Evolutionary conservation across 2,113 vertebrate species (phyloP).

Genomic region (Eublepharis macularius): DNA sequence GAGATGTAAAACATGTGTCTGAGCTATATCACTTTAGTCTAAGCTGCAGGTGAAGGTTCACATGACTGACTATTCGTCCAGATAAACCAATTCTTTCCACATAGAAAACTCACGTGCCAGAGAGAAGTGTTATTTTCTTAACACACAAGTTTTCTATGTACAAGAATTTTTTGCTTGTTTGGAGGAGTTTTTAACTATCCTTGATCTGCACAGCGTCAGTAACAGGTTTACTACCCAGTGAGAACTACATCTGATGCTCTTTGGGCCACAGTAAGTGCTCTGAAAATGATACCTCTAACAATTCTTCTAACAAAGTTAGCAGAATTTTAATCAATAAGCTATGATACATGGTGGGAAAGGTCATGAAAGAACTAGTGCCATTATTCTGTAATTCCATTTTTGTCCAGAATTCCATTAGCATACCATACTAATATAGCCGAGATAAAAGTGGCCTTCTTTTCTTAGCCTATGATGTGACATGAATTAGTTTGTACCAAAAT

Average conservation of each 20-base stretch:
- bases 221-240: neutral
- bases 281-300: neutral
- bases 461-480: neutral
- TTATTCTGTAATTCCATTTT: slow-evolving; percentile 7
- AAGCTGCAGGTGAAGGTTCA: neutral
- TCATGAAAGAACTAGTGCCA: neutral
- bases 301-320: neutral
- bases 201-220: neutral
- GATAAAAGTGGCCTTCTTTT: neutral
- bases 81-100: neutral
- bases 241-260: neutral
- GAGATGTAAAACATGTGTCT: neutral
- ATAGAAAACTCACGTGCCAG: no score
- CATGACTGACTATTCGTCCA: neutral
- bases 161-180: no score
- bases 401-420: neutral
- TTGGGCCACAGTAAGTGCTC: neutral
- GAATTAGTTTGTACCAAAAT: neutral
- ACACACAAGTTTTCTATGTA: no score
- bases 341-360: neutral
- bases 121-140: no score
- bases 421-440: neutral
- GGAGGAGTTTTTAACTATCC: neutral
- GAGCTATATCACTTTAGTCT: neutral
- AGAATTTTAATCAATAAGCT: neutral